Evolutionary conservation across 1,140 invertebrate species (phyloP), one percentile per base, ranked within the genome.

Genomic region (Saccostrea cuccullata): DNA sequence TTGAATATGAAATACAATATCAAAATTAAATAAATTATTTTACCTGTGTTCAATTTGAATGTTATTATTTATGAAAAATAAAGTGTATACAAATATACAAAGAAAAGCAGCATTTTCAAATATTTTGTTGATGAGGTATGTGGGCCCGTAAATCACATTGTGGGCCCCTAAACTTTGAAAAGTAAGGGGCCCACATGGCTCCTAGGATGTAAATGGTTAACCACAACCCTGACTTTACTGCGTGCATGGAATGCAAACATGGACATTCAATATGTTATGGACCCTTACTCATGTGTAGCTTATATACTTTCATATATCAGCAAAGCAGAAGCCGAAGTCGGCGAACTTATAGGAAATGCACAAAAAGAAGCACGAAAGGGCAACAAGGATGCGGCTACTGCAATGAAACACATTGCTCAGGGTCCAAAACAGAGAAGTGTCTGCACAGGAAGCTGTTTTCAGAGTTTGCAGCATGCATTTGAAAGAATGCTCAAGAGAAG

Each of bases 291-390:
- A 5, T 89, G 88, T 83, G 60, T 90, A 13, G 64, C 85, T 9
- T 90, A 90, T 77, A 90, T 90, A 36, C 23, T 90, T 6, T 77
- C 56, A 40, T 90, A 90, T 60, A 90, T 90, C 15, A 64, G 82
- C 6, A 90, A 90, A 83, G 60, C 56, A 60, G 89, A 90, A 73
- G 56, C 55, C 11, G 87, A 86, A 88, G 85, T 87, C 20, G 64
- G 86, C 23, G 6, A 30, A 47, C 13, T 90, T 36, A 55, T 85
- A 82, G 55, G 56, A 60, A 70, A 84, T 20, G 58, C 86, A 58
- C 73, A 85, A 67, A 86, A 60, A 55, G 88, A 87, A 70, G 83
- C 85, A 2, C n/a, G 23, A 56, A 83, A 86, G 30, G 84, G 88
- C 1, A 88, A 89, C 56, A 23, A 17, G 70, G 84, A 86, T 82